Evolutionary conservation across 2,113 vertebrate species (phyloP), one percentile per base, ranked within the genome.

Genomic region (Nibea albiflora): DNA sequence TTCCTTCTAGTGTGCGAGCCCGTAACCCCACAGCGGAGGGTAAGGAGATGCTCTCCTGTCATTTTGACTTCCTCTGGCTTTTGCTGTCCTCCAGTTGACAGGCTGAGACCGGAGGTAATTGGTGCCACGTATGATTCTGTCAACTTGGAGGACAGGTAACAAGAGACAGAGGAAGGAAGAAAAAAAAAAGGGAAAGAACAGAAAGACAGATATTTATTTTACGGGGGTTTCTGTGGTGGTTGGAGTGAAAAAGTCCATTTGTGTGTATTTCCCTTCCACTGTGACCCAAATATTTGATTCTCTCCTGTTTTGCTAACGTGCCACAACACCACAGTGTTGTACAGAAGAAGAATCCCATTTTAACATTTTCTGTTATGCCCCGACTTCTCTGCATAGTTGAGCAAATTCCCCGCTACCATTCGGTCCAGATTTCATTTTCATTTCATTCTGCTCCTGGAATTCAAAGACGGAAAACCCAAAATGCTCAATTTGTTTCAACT

Each of bases 81-180:
- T 71, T 57, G 65, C 81, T 68, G 42, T 61, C 42, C 52, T 72
- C 67, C 46, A 46, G 64, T 28, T 84, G 85, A 81, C 82, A 81
- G 78, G 56, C 71, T 46, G 67, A 82, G 77, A 84, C 87, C 1
- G n/a, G 46, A n/a, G 47, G 72, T 89, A 90, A 90, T 85, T 90
- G 89, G 84, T 90, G 90, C 73, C 84, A 83, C 61, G 19, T 78
- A 80, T 56, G 84, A 91, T 80, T 82, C 89, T 85, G 84, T 88
- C 87, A 87, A 26, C 68, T 80, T 8, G 31, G 85, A 76, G 35
- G 64, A 76, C 76, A 86, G 83, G 83, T 85, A 78, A 73, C 79
- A 78, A 65, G 74, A 78, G 69, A 89, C 39, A 62, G 71, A 53
- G n/a, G 11, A 26, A 76, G 72, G n/a, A n/a, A n/a, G n/a, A 77